Evolutionary conservation across 2,888 invertebrate genomes (phyloP).

Genomic region (Eristalinus aeneus): DNA sequence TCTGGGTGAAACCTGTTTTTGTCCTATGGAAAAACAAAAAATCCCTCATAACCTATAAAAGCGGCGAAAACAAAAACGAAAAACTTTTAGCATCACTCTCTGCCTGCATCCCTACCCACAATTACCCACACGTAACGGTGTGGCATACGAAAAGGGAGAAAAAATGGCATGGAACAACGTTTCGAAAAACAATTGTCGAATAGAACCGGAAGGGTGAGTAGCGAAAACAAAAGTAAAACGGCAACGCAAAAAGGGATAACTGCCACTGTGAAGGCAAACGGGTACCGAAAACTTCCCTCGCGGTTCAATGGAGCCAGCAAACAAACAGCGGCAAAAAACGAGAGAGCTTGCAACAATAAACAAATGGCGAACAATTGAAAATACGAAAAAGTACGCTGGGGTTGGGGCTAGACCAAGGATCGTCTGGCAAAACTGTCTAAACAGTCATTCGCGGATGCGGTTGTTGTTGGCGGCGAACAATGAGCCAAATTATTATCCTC

Average conservation of each 20-base stretch:
- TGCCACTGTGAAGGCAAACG: background rate
- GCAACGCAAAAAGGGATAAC: background rate
- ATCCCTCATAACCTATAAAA: background rate
- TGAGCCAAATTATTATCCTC: background rate
- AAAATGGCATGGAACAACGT: background rate
- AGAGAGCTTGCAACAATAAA: slow-evolving; percentile 21
- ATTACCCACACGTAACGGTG: background rate
- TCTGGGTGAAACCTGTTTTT: background rate
- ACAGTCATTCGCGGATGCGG: background rate
- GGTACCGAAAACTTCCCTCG: slow-evolving; percentile 10
- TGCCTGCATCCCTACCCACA: background rate
- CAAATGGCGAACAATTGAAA: slow-evolving; percentile 46
- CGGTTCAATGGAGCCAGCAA: background rate
- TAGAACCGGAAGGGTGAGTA: slow-evolving; percentile 24
- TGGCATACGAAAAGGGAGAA: background rate
- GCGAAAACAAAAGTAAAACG: slow-evolving; percentile 3
- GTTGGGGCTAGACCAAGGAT: background rate
- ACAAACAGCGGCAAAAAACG: background rate
- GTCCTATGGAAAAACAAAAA: background rate
- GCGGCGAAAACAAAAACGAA: background rate
- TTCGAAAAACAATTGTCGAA: slow-evolving; percentile 12
- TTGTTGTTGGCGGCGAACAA: background rate
- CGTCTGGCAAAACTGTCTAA: background rate
- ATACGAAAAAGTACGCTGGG: background rate
- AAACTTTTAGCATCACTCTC: background rate